Evolutionary conservation across 1,140 invertebrate genomes (phyloP).

Genomic region (Neuroterus valhalla): DNA sequence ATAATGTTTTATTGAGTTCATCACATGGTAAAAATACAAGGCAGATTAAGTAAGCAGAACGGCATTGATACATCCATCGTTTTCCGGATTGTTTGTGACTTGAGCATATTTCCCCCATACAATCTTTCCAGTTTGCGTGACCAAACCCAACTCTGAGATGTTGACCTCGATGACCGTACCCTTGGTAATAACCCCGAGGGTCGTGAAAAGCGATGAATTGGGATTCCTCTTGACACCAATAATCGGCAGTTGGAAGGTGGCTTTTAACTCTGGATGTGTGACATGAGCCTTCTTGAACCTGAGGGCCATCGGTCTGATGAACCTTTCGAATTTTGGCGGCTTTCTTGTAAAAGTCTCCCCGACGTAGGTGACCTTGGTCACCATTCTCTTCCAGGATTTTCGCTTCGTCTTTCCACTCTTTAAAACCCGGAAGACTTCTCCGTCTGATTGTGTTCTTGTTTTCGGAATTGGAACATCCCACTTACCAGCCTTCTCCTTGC

Average conservation of each 20-base stretch:
- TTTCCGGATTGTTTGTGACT: conserved; percentile 99
- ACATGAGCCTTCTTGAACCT: conserved; percentile 98
- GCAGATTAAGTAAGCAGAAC: conserved; percentile 91
- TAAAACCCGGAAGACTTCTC: conserved; percentile 97
- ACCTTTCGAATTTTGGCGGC: conserved; percentile 99
- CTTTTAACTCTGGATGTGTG: conserved; percentile 99
- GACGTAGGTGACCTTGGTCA: conserved; percentile 98
- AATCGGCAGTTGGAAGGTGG: conserved; percentile 98
- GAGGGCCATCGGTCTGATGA: conserved; percentile 98
- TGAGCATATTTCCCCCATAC: conserved; percentile 99
- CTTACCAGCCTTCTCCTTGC: conserved; percentile 99
- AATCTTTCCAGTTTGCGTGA: conserved; percentile 99
- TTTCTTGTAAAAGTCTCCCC: conserved; percentile 99
- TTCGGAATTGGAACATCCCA: conserved; percentile 99
- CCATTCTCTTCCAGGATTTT: conserved; percentile 99
- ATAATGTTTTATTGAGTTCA: not conserved
- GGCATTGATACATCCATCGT: conserved; percentile 99
- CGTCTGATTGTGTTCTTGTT: conserved; percentile 97
- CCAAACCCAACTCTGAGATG: conserved; percentile 98
- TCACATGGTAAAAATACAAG: not conserved
- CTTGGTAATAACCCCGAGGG: conserved; percentile 98
- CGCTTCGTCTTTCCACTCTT: conserved; percentile 95
- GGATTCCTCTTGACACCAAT: conserved; percentile 99
- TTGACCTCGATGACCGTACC: conserved; percentile 98
- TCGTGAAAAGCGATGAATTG: conserved; percentile 97